phyloP scores from a whole-genome alignment of 2,888 invertebrate genomes.

The Chydorus sphaericus region DNA sequence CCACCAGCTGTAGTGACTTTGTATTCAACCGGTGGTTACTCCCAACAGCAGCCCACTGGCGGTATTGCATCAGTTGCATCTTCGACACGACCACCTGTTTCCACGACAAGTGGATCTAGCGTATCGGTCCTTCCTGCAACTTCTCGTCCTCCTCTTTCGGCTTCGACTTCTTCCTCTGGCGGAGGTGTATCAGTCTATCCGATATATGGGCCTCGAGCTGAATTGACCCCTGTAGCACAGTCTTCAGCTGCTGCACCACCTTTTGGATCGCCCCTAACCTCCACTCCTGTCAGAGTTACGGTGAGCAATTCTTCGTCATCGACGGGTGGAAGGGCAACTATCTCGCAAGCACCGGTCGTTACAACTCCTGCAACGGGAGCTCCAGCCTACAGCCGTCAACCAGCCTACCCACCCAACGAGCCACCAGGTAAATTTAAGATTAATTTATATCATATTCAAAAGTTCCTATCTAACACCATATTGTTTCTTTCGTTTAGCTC shows the following conservation, averaged over 20 bases:
- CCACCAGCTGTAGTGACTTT: background rate
- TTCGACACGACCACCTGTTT: background rate
- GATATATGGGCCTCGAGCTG: conserved; percentile 17
- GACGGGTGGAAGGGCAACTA: conserved; percentile 1
- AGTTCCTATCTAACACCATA: too few species aligned
- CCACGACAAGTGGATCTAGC: background rate
- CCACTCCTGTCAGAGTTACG: conserved; percentile 18
- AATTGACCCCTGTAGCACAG: conserved; percentile 16
- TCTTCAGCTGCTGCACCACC: conserved; percentile 18
- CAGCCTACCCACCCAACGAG: background rate
- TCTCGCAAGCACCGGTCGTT: too few species aligned
- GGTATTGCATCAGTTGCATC: background rate
- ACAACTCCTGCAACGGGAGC: background rate
- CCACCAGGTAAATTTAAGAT: too few species aligned
- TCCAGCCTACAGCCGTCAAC: background rate
- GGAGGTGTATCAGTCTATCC: conserved; percentile 11
- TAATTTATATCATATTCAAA: too few species aligned
- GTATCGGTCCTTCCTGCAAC: conserved; percentile 10
- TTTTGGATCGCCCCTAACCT: conserved; percentile 15
- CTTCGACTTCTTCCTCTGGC: background rate
- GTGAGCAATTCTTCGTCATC: conserved; percentile 10
- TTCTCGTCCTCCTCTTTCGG: background rate
- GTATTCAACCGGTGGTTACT: background rate
- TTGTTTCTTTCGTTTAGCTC: too few species aligned
- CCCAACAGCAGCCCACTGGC: background rate